phyloP scores from a whole-genome alignment of 2,113 vertebrate genomes.

The Syngnathus floridae region DNA sequence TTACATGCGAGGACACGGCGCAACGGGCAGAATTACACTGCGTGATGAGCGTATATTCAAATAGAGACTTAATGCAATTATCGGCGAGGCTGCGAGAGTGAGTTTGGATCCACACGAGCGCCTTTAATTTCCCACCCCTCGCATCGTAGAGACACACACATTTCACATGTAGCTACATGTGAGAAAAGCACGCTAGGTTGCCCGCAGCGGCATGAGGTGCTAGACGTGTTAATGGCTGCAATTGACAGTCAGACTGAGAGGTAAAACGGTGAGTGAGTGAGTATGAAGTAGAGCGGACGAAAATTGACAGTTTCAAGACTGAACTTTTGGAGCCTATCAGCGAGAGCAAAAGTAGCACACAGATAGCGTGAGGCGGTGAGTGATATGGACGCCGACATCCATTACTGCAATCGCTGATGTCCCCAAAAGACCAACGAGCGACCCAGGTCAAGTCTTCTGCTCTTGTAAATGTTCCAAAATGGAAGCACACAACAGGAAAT shows the following conservation, averaged over 20 bases:
- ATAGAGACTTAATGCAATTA: slow-evolving; percentile 23
- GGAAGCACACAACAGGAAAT: slow-evolving; percentile 19
- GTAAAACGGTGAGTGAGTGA: slow-evolving; percentile 4
- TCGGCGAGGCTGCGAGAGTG: slow-evolving; percentile 7
- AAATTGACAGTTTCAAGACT: background rate
- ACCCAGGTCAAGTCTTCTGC: slow-evolving; percentile 20
- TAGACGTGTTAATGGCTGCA: slow-evolving; percentile 52
- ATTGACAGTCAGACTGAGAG: slow-evolving; percentile 25
- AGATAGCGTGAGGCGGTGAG: slow-evolving; percentile 13
- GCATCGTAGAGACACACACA: slow-evolving; percentile 8
- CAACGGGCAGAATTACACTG: slow-evolving; percentile 7
- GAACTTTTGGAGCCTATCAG: background rate
- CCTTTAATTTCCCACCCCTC: slow-evolving; percentile 21
- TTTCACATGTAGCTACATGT: slow-evolving; percentile 13
- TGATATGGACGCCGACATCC: slow-evolving; percentile 38
- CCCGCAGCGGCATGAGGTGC: slow-evolving; percentile 29
- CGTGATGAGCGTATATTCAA: slow-evolving; percentile 5
- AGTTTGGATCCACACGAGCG: slow-evolving; percentile 30
- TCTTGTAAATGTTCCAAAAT: slow-evolving; percentile 28
- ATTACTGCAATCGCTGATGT: slow-evolving; percentile 23
- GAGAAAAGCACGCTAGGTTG: slow-evolving; percentile 12
- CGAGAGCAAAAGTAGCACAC: slow-evolving; percentile 28
- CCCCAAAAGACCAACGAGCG: slow-evolving; percentile 31
- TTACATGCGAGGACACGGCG: slow-evolving; percentile 4
- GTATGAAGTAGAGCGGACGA: background rate